Base-by-base conservation (phyloP, 2,888 invertebrate genomes). In the Listrodromus nycthemerus region DNA sequence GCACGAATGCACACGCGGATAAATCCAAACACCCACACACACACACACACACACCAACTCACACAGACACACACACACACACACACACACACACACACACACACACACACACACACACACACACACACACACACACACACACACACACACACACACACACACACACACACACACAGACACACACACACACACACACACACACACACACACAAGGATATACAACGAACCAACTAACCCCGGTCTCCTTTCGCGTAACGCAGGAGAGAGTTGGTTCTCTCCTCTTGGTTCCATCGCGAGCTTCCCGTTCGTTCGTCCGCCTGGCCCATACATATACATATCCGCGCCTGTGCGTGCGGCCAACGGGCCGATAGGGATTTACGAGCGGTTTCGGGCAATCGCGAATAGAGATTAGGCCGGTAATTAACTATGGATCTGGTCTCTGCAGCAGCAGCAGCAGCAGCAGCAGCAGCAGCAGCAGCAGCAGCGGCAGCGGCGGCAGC, bases 361-460 rank as follows among this genome's bases (percentile, higher is more conserved):
- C 90, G 90, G 90, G 91, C 92, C 92, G 92, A 92, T 93, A 91
- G 91, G 92, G 93, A 92, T 93, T 92, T 93, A 92, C 92, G 93
- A 91, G 92, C 91, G 92, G 92, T 92, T 92, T 92, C 92, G 90
- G 93, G 92, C 93, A 93, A 93, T 92, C 93, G 93, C 92, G 93
- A 92, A 92, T 92, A 92, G 93, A 93, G 93, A 93, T 93, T 93
- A 93, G 93, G 91, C 92, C 91, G 92, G 92, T 93, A 93, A 93
- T 93, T 93, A 93, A 92, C 93, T 93, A 93, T 93, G 92, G 93
- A 93, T 92, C 92, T 92, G 91, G 92, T 92, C 85, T 82, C 90
- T 91, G 90, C 91, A 88, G 91, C 90, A 75, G 80, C 76, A 90
- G 89, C 91, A 88, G 89, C 90, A 89, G 88, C 88, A 88, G 87